Base-by-base conservation (phyloP, 2,888 invertebrate species). In the Acrobasis suavella region DNA sequence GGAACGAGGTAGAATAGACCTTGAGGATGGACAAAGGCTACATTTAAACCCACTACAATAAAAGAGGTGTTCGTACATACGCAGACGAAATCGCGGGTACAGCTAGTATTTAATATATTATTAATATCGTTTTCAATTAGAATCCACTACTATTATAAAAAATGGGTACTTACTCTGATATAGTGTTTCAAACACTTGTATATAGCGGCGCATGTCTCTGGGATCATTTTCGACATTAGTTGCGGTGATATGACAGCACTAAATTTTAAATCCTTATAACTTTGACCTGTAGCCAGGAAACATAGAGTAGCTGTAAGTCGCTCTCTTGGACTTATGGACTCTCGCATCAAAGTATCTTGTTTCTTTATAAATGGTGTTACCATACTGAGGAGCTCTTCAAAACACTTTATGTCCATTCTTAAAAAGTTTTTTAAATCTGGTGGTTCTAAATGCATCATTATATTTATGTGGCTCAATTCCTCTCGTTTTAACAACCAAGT, bases 151-250 rank as follows among this genome's bases (percentile, higher is more conserved):
- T 7, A 32, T 32, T 32, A 32, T 32, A 22, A 32, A 32, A 32
- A 7, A 32, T 32, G 32, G 2, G 32, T 46, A 46, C 46, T 46
- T 46, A 46, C 46, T n/a, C n/a, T 46, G n/a, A 46, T 46, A n/a
- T 14, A 46, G 46, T 46, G 46, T 46, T 46, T 46, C 46, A 46
- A 46, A 46, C 46, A 46, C n/a, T 46, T 46, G n/a, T 46, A 46
- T 1, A 46, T 46, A 46, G n/a, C 10, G n/a, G 46, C 1, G n/a
- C 46, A 46, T 46, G 46, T 46, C 46, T 46, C 46, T 46, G 8
- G 46, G 6, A 46, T 46, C 46, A 46, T 46, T 46, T 14, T 46
- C 14, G 46, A 46, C 46, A 46, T 46, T 1, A 46, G 46, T 46
- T 46, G 46, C 32, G 32, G 32, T 32, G 32, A 32, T 32, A 32